Evolutionary conservation across 1,140 invertebrate genomes (phyloP).

Genomic region (Lasaia peninsularis): DNA sequence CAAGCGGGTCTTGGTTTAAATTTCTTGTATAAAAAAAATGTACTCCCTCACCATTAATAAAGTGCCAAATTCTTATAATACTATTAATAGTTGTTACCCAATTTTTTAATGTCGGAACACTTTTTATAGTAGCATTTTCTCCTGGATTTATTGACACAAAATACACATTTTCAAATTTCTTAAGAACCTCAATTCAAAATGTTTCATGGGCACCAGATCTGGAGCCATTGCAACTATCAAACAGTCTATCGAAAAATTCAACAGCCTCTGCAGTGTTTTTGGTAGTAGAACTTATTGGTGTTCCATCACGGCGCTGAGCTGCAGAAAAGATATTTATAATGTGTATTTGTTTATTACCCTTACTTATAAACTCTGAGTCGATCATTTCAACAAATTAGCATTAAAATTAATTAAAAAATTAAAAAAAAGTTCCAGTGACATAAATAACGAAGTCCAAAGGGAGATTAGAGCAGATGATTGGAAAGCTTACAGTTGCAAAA

Average conservation of each 20-base stretch:
- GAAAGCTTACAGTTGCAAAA: too few relatives aligned
- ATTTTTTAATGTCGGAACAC: constrained; percentile 4
- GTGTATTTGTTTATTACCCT: too few relatives aligned
- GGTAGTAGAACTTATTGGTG: neutral
- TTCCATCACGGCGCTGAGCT: neutral
- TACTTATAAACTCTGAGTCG: too few relatives aligned
- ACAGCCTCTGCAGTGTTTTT: neutral
- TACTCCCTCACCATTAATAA: neutral
- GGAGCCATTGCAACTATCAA: neutral
- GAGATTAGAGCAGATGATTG: too few relatives aligned
- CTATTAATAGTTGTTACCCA: constrained; percentile 14
- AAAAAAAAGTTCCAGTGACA: too few relatives aligned
- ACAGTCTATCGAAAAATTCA: neutral
- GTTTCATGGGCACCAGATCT: neutral
- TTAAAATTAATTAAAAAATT: too few relatives aligned
- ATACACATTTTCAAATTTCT: constrained; percentile 9
- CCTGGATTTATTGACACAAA: neutral
- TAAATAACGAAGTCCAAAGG: too few relatives aligned
- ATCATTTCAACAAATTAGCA: too few relatives aligned
- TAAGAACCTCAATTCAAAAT: constrained; percentile 9
- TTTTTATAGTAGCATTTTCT: constrained; percentile 9
- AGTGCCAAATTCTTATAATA: constrained; percentile 8
- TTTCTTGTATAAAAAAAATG: constrained; percentile 15
- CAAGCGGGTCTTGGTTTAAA: constrained; percentile 20
- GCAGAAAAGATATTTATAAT: too few relatives aligned